Evolutionary conservation across 2,113 vertebrate species (phyloP).

Genomic region (Solea senegalensis): DNA sequence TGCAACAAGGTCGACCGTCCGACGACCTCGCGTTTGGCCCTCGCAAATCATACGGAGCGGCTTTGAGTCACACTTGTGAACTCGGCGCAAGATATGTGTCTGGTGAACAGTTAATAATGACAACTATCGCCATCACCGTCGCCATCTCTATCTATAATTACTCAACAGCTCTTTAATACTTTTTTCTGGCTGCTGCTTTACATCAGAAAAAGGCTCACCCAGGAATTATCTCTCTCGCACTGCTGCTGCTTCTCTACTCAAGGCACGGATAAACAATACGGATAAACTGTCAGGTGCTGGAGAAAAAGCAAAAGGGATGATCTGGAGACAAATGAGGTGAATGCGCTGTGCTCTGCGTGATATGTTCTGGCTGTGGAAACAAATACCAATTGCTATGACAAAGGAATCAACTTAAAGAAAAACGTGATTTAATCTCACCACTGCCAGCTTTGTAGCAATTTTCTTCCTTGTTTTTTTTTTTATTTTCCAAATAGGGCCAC

Average conservation of each 20-base stretch:
- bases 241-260: slow-evolving; percentile 2
- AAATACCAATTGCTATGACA: not conserved
- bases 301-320: not conserved
- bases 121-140: not conserved
- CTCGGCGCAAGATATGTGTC: not conserved
- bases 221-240: slow-evolving; percentile 4
- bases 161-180: not conserved
- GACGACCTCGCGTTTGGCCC: slow-evolving; percentile 9
- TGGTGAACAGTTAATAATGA: slow-evolving; percentile 3
- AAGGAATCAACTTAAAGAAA: not conserved
- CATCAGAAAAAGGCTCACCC: not conserved
- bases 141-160: not conserved
- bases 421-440: not conserved
- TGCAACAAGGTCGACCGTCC: slow-evolving; percentile 40
- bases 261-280: slow-evolving; percentile 16
- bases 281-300: slow-evolving; percentile 13
- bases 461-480: no score
- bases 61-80: slow-evolving; percentile 23
- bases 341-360: not conserved
- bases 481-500: no score
- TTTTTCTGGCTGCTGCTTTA: not conserved
- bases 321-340: slow-evolving; percentile 4
- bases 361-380: not conserved
- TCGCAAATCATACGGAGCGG: not conserved
- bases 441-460: no score